phyloP scores from a whole-genome alignment of 2,113 vertebrate species.

The Labrus mixtus region DNA sequence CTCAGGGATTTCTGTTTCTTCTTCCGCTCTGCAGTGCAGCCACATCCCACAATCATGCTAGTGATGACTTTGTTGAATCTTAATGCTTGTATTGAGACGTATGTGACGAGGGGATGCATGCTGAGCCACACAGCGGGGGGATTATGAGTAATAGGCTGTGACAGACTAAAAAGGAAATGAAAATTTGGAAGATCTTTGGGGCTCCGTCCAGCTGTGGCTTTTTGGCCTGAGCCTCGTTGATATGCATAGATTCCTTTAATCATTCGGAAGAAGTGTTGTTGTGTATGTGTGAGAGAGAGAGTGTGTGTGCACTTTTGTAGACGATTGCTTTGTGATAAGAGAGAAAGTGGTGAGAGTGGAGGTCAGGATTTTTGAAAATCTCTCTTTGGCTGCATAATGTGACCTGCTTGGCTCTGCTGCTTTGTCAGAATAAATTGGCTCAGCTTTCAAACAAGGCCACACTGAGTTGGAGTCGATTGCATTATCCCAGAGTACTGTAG shows the following conservation, averaged over 20 bases:
- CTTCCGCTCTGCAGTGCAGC: conserved; percentile 24
- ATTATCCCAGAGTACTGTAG: conserved; percentile 22
- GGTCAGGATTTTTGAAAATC: conserved; percentile 67
- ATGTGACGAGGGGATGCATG: conserved; percentile 34
- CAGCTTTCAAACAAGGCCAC: conserved; percentile 37
- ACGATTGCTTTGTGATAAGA: conserved; percentile 51
- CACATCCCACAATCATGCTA: conserved; percentile 19
- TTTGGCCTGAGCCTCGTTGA: conserved; percentile 71
- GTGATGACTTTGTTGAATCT: conserved; percentile 36
- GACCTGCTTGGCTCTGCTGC: conserved; percentile 46
- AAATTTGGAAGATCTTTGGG: conserved; percentile 56
- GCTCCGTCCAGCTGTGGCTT: conserved; percentile 66
- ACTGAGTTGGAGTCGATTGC: conserved; percentile 42
- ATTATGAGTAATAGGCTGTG: conserved; percentile 65
- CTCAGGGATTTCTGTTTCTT: conserved; percentile 15
- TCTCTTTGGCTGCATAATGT: conserved; percentile 61
- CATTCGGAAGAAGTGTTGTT: conserved; percentile 41
- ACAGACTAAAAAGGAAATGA: conserved; percentile 63
- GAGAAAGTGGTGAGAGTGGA: conserved; percentile 44
- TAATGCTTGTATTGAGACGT: conserved; percentile 57
- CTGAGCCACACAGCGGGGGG: conserved; percentile 21
- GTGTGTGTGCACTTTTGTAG: not conserved
- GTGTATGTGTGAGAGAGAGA: not conserved
- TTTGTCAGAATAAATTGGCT: conserved; percentile 68
- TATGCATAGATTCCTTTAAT: conserved; percentile 81